phyloP scores from a whole-genome alignment of 2,113 vertebrate genomes.

The Hemiscyllium ocellatum region DNA sequence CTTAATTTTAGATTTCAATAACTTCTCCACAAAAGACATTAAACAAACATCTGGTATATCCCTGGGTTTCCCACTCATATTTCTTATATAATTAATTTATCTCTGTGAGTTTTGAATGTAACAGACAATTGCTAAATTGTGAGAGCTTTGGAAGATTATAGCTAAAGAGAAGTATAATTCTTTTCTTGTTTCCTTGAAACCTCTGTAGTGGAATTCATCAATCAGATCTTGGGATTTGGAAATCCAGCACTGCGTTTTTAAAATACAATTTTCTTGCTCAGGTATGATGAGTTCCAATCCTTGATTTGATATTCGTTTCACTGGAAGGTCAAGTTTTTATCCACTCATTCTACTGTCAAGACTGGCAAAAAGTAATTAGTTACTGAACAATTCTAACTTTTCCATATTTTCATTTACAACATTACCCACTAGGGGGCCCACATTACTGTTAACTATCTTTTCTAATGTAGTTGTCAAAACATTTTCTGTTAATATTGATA shows the following conservation, averaged over 20 bases:
- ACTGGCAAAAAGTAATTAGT: not conserved
- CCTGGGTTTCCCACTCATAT: not conserved
- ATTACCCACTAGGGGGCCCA: not conserved
- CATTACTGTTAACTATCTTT: not conserved
- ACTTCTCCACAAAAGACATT: not conserved
- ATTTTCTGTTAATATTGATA: not conserved
- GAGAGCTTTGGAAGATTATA: not conserved
- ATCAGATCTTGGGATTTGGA: not conserved
- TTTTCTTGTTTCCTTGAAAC: not conserved
- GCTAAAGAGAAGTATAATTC: not conserved
- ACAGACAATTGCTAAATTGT: not conserved
- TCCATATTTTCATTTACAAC: not conserved
- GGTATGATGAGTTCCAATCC: not conserved
- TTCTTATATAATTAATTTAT: not conserved
- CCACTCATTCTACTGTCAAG: not conserved
- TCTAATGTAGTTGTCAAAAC: not conserved
- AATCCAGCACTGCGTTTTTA: not conserved
- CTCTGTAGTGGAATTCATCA: not conserved
- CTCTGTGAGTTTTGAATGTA: not conserved
- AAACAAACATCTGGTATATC: not conserved
- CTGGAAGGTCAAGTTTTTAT: not conserved
- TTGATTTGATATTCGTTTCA: not conserved
- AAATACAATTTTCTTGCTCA: not conserved
- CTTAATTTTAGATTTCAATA: not conserved
- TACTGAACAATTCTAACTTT: not conserved